A percentile compares a stretch with the other conserved stretches of the same genome.
Evolutionary conservation across 1,140 invertebrate genomes (phyloP).

Genomic region (Tetramorium parvispinum): DNA sequence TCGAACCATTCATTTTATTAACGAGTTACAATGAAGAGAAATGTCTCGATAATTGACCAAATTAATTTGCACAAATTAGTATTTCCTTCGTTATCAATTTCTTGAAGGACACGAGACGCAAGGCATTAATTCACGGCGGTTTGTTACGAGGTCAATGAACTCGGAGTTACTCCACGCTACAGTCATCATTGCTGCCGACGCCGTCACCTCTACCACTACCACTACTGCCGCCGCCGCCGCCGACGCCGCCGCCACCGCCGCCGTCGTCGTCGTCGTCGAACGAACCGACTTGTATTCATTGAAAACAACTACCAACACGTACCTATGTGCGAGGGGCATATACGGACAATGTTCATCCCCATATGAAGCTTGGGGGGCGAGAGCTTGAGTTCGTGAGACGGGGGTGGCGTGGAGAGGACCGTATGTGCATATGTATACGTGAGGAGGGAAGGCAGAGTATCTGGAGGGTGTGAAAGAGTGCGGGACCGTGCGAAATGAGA

Average conservation of each 20-base stretch:
- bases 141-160: slow-evolving; percentile 81
- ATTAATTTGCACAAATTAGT: not conserved
- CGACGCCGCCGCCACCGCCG: slow-evolving; percentile 11
- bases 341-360: slow-evolving; percentile 27
- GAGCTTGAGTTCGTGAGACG: slow-evolving; percentile 36
- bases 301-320: slow-evolving; percentile 67
- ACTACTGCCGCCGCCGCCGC: not conserved
- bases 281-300: slow-evolving; percentile 77
- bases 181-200: slow-evolving; percentile 64
- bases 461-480: slow-evolving; percentile 79
- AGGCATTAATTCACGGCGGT: slow-evolving; percentile 79
- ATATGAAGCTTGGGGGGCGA: slow-evolving; percentile 20
- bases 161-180: slow-evolving; percentile 66
- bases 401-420: slow-evolving; percentile 51
- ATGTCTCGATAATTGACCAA: not conserved
- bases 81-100: slow-evolving; percentile 14
- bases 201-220: not conserved
- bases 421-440: slow-evolving; percentile 69
- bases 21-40: not conserved
- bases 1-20: not conserved
- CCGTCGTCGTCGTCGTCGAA: slow-evolving; percentile 67
- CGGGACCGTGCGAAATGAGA: slow-evolving; percentile 75
- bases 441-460: slow-evolving; percentile 71
- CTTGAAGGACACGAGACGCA: slow-evolving; percentile 33
- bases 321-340: slow-evolving; percentile 43